Base-by-base conservation (phyloP, 2,888 invertebrate species). In the Seladonia tumulorum region DNA sequence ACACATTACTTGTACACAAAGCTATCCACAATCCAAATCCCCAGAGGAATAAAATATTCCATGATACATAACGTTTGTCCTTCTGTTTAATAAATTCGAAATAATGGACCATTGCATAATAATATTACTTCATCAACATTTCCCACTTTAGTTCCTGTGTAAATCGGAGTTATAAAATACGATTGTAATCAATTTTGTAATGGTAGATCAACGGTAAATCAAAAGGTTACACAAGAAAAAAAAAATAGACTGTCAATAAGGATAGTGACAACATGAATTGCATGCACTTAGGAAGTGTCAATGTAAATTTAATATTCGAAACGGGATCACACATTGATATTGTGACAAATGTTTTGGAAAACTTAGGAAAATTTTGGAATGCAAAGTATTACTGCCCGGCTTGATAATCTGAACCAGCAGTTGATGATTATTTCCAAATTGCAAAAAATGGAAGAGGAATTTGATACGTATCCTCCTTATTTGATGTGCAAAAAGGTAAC, bases 21-120 rank as follows among this genome's bases (percentile, higher is more conserved):
- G 91, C 88, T 74, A 88, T 83, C 93, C 93, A 93, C 35, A 93
- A 85, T 82, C 84, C 89, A 39, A 93, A 81, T 77, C 92, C 92
- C 77, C 90, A 91, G 57, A 86, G 87, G 60, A 92, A 84, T 35
- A 93, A 87, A 68, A 89, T 88, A 73, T 89, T 88, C 92, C 92
- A 93, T 25, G 87, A 90, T 83, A 93, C 85, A 68, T 91, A 92
- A 82, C 82, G 84, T 57, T 87, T 88, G 73, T 47, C 53, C 53
- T 81, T 60, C n/a, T 75, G 77, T n/a, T 45, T 57, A 47, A 79
- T 70, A 8, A 75, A 57, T n/a, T 80, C 80, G 47, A 74, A 68
- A 12, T 25, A 72, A 72, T 25, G 18, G 63, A 75, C 25, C 82
- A 88, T 83, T 73, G 75, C 74, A 77, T 42, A 45, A 80, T 18